phyloP scores from a whole-genome alignment of 2,113 vertebrate species.

The Isurus oxyrinchus region DNA sequence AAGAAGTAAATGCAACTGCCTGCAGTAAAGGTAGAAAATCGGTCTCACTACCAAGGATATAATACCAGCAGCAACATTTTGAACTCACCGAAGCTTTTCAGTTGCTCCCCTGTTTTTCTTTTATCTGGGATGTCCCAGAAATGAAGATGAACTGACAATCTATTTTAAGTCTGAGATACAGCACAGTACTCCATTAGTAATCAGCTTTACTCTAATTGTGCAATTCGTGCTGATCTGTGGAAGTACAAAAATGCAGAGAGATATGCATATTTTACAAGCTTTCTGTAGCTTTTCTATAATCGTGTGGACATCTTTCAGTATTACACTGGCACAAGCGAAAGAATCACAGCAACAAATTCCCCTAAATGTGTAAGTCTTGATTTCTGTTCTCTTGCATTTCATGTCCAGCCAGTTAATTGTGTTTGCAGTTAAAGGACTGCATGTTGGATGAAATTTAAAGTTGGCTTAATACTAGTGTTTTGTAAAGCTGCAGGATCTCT shows the following conservation, averaged over 20 bases:
- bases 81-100: conserved; percentile 15
- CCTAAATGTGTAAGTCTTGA: conserved; percentile 83
- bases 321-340: conserved; percentile 61
- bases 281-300: conserved; percentile 54
- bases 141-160: not conserved
- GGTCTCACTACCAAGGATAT: conserved; percentile 42
- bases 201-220: conserved; percentile 2
- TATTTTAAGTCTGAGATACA: conserved; percentile 36
- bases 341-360: conserved; percentile 88
- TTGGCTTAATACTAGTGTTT: not conserved
- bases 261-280: conserved; percentile 49
- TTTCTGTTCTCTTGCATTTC: conserved; percentile 3
- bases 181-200: not conserved
- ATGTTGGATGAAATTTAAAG: not conserved
- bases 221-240: conserved; percentile 38
- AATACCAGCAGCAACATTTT: conserved; percentile 2
- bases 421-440: not conserved
- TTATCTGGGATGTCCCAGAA: conserved; percentile 12
- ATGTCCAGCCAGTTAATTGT: not conserved
- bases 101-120: not conserved
- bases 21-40: conserved; percentile 53
- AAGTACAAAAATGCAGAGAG: conserved; percentile 57
- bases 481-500: conserved; percentile 26
- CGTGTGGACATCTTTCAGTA: conserved; percentile 67
- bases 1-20: conserved; percentile 60